A percentile compares a stretch with the other conserved stretches of the same genome.
These are phyloP conservation scores for Diarsia dahlii DNA, from an alignment of 2,888 invertebrate genomes.

Conservation along the genomic window DNA sequence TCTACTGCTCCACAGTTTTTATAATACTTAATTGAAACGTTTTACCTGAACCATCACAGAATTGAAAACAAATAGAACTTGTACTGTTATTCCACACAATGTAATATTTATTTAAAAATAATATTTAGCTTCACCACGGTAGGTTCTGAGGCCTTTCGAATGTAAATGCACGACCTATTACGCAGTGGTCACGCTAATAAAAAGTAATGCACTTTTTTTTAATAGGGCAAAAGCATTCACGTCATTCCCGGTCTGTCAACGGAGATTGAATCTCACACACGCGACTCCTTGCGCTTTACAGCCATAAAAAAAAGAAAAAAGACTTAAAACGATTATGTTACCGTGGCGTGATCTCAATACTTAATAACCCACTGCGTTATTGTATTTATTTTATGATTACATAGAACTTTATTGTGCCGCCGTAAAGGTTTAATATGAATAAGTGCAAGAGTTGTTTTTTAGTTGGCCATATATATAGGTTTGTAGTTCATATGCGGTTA, in stretches of 20 bases:
- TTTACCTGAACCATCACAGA: constrained; percentile 36
- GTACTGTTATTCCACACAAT: constrained; percentile 4
- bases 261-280: constrained; percentile 62
- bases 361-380: constrained; percentile 40
- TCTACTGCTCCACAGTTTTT: constrained; percentile 4
- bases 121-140: constrained; percentile 2
- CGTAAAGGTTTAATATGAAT: constrained; percentile 35
- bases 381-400: constrained; percentile 57
- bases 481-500: constrained; percentile 1
- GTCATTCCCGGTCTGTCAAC: constrained; percentile 64
- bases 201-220: constrained; percentile 30
- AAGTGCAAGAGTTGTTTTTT: constrained; percentile 26
- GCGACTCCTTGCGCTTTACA: constrained; percentile 53
- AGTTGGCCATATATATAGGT: constrained; percentile 28
- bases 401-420: constrained; percentile 41
- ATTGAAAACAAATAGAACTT: not conserved
- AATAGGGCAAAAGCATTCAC: constrained; percentile 45
- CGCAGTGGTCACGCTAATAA: constrained; percentile 27
- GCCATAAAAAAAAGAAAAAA: constrained; percentile 30
- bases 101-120: not conserved
- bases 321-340: constrained; percentile 39
- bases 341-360: constrained; percentile 58
- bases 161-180: constrained; percentile 44
- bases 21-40: constrained; percentile 29
- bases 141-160: constrained; percentile 21